These are phyloP conservation scores for Apostichopus parvimensis DNA, from an alignment of 35 echinoderm and acorn worm species.

Conservation along the genomic window DNA sequence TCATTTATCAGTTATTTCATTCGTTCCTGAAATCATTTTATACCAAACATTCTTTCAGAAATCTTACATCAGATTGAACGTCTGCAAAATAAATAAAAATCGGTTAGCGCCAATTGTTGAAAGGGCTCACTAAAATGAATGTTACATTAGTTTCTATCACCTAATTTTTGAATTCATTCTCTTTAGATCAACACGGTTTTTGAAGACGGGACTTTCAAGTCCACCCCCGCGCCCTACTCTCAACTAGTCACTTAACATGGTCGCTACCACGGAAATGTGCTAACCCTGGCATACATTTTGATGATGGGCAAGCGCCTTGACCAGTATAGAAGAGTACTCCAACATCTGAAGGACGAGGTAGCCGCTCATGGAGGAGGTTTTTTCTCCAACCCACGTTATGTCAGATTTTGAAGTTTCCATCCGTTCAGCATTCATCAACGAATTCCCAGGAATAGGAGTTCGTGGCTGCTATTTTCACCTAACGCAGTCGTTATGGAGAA, in stretches of 20 bases:
- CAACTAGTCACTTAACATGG: constrained; percentile 8
- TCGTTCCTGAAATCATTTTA: too few relatives aligned
- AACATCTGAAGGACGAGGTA: constrained; percentile 4
- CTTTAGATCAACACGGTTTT: too few relatives aligned
- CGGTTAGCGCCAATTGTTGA: too few relatives aligned
- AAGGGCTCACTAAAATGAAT: too few relatives aligned
- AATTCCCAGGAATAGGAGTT: constrained; percentile 10
- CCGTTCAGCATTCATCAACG: not conserved
- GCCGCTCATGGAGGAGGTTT: not conserved
- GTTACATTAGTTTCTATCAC: too few relatives aligned
- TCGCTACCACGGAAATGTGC: not conserved
- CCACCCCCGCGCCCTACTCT: not conserved
- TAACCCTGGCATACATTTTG: constrained; percentile 18
- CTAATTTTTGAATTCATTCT: too few relatives aligned
- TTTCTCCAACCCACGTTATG: not conserved
- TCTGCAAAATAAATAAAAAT: not conserved
- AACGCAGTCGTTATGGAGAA: constrained; percentile 1
- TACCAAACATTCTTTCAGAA: too few relatives aligned
- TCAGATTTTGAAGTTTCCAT: constrained; percentile 12
- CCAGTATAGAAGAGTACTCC: constrained; percentile 23
- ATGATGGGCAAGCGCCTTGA: not conserved
- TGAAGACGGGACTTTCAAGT: not conserved
- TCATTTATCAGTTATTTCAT: too few relatives aligned
- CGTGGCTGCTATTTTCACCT: constrained; percentile 27
- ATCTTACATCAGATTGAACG: too few relatives aligned